A percentile compares a stretch with the other conserved stretches of the same genome.
Conservation (phyloP, 2,113 vertebrate genomes). For the Chionomys nivalis region DNA sequence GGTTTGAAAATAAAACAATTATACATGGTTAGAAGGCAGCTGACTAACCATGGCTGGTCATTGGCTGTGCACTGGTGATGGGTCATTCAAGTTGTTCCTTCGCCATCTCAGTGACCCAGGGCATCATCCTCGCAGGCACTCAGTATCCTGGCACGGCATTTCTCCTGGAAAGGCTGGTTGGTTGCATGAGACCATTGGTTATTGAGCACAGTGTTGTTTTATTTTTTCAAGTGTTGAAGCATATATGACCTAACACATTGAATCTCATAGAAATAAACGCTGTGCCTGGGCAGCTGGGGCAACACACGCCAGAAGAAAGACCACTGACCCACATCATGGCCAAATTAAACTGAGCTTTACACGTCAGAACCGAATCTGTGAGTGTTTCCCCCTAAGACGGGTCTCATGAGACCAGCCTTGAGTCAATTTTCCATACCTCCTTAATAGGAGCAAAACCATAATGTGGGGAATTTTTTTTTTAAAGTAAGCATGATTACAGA, state of each 20-base stretch:
- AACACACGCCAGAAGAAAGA: background rate
- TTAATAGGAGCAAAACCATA: background rate
- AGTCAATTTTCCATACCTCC: background rate
- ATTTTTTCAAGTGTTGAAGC: conserved; percentile 80
- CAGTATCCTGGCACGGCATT: conserved; percentile 79
- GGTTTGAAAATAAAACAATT: conserved; percentile 82
- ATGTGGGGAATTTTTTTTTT: background rate
- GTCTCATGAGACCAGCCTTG: background rate
- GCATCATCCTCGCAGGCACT: conserved; percentile 78
- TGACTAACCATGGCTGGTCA: conserved; percentile 70
- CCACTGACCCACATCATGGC: background rate
- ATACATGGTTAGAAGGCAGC: conserved; percentile 82
- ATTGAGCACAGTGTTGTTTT: conserved; percentile 80
- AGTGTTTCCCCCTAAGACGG: background rate
- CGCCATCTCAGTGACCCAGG: conserved; percentile 74
- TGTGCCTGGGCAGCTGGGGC: background rate
- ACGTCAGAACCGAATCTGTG: background rate
- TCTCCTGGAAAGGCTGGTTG: conserved; percentile 75
- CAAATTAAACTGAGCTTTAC: background rate
- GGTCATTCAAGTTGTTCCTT: conserved; percentile 77
- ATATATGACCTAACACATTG: conserved; percentile 78
- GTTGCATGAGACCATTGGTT: conserved; percentile 80
- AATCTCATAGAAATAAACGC: conserved; percentile 72
- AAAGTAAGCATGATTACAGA: background rate
- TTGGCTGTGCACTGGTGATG: conserved; percentile 81